These are phyloP conservation scores for Aspidiotus destructor DNA, from an alignment of 2,888 invertebrate genomes.

Conservation along the genomic window DNA sequence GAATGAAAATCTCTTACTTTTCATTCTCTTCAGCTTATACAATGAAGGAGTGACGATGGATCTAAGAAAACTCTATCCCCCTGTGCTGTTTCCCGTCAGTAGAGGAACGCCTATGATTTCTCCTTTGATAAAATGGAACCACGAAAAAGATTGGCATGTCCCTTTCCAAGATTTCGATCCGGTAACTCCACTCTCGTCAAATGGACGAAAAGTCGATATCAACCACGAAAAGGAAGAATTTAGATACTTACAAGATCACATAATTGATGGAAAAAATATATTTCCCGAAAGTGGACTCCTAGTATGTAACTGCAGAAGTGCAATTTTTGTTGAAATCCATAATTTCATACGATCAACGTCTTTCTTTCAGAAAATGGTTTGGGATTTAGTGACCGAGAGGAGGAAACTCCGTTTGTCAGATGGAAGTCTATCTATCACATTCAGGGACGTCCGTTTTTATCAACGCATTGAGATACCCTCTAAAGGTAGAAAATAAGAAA, in stretches of 20 bases:
- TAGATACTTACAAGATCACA: constrained; percentile 9
- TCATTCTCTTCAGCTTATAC: constrained; percentile 11
- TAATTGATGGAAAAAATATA: constrained; percentile 19
- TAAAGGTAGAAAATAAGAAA: constrained; percentile 9
- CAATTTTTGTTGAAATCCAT: neutral
- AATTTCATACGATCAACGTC: no score
- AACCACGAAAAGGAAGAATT: constrained; percentile 10
- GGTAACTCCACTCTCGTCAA: neutral
- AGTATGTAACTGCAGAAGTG: neutral
- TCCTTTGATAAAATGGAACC: constrained; percentile 23
- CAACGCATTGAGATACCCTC: constrained; percentile 14
- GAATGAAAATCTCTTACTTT: no score
- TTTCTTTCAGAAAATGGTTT: constrained; percentile 21
- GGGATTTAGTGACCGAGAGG: constrained; percentile 11
- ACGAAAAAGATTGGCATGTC: constrained; percentile 25
- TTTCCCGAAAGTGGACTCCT: constrained; percentile 20
- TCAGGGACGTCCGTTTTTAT: constrained; percentile 13
- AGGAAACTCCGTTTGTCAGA: neutral
- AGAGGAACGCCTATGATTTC: constrained; percentile 26
- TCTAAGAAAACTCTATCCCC: constrained; percentile 9
- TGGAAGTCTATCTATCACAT: constrained; percentile 3
- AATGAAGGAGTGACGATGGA: constrained; percentile 14
- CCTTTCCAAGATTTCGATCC: constrained; percentile 22
- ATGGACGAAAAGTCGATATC: neutral
- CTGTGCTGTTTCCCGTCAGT: constrained; percentile 19